phyloP scores from a whole-genome alignment of 2,113 vertebrate genomes.

The Falco punctatus region DNA sequence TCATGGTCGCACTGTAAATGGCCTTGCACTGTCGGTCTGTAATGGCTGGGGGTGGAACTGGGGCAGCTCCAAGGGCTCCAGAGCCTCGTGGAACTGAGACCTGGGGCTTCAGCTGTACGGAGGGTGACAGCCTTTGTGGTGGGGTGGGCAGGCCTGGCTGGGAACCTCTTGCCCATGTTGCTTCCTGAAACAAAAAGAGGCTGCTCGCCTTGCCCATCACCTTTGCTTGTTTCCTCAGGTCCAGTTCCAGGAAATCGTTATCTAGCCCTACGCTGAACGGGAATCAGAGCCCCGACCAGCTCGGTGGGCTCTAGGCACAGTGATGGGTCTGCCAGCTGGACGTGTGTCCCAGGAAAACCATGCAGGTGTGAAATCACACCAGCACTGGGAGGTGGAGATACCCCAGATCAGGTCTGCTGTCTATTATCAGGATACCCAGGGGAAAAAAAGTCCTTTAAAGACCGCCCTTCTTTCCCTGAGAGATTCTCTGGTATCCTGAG shows the following conservation, averaged over 20 bases:
- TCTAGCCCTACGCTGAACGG: neutral
- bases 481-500: neutral
- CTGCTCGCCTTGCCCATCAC: neutral
- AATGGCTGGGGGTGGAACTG: neutral
- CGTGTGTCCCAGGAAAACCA: neutral
- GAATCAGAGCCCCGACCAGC: slow-evolving; percentile 40
- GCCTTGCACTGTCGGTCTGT: neutral
- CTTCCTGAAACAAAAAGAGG: neutral
- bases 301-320: slow-evolving; percentile 38
- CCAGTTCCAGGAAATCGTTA: slow-evolving; percentile 25
- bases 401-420: neutral
- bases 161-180: neutral
- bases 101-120: neutral
- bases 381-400: neutral
- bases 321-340: neutral
- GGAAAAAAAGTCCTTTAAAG: neutral
- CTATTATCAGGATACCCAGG: neutral
- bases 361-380: neutral
- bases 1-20: neutral
- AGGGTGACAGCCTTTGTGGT: neutral
- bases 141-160: neutral
- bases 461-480: neutral
- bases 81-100: neutral
- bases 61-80: neutral
- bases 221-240: slow-evolving; percentile 33